Evolutionary conservation across 1,140 invertebrate genomes (phyloP).

Genomic region (Pygmarrhopalites habei): DNA sequence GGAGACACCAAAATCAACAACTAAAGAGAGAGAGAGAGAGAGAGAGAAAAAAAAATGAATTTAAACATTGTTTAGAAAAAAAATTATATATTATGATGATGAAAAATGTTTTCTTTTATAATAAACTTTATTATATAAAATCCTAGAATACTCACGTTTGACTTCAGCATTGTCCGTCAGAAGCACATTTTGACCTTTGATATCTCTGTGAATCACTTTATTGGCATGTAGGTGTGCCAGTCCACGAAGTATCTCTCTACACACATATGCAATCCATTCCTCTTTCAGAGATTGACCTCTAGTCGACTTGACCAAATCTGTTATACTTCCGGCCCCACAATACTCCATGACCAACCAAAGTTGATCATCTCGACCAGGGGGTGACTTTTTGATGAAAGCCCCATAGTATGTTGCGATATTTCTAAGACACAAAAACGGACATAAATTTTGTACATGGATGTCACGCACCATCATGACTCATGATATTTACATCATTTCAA

Average conservation of each 20-base stretch:
- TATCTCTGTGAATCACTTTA: slow-evolving; percentile 99
- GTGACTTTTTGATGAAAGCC: slow-evolving; percentile 98
- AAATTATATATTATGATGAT: too few species aligned
- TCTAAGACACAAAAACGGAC: too few species aligned
- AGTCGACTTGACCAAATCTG: slow-evolving; percentile 97
- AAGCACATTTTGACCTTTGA: slow-evolving; percentile 99
- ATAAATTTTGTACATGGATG: too few species aligned
- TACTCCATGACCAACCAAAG: slow-evolving; percentile 99
- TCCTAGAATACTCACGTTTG: slow-evolving; percentile 57
- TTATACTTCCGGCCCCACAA: slow-evolving; percentile 97
- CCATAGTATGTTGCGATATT: slow-evolving; percentile 99
- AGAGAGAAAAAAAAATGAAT: too few species aligned
- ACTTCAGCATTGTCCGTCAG: slow-evolving; percentile 99
- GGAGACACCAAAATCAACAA: slow-evolving; percentile 98
- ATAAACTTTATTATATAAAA: slow-evolving; percentile 1
- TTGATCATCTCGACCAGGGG: slow-evolving; percentile 97
- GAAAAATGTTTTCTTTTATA: neutral
- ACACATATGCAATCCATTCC: slow-evolving; percentile 99
- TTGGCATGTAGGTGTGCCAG: slow-evolving; percentile 96
- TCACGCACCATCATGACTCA: neutral
- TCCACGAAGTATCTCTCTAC: slow-evolving; percentile 91
- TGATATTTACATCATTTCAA: neutral
- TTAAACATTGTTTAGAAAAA: too few species aligned
- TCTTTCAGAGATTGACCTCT: slow-evolving; percentile 97
- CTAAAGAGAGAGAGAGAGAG: too few species aligned